phyloP scores from a whole-genome alignment of 2,888 invertebrate species.

The Eucera pruinosa region DNA sequence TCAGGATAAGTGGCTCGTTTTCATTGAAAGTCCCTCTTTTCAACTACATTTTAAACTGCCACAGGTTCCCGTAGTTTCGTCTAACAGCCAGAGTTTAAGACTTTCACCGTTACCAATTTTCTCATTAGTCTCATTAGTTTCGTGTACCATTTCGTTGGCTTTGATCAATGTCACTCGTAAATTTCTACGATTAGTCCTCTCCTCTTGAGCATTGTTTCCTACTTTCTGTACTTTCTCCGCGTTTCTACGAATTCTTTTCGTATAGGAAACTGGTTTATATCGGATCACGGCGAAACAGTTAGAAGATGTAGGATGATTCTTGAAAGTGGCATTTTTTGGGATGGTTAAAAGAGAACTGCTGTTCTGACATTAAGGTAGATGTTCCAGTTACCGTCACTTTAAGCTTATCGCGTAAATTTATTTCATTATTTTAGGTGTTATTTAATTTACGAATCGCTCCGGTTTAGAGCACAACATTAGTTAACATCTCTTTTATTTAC shows the following conservation, averaged over 20 bases:
- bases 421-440: no score
- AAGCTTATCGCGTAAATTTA: no score
- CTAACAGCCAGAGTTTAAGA: no score
- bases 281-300: no score
- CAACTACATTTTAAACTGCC: not conserved
- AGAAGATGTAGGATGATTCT: not conserved
- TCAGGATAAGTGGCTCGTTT: not conserved
- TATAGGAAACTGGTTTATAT: no score
- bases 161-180: constrained; percentile 1
- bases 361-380: no score
- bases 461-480: no score
- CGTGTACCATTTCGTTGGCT: not conserved
- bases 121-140: constrained; percentile 3
- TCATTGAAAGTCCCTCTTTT: not conserved
- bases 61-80: not conserved
- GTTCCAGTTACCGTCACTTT: no score
- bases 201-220: not conserved
- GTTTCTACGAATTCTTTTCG: not conserved
- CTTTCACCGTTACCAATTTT: constrained; percentile 4
- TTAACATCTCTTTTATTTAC: no score
- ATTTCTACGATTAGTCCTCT: constrained; percentile 1
- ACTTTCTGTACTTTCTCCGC: not conserved
- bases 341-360: no score
- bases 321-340: not conserved
- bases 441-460: no score